Base-by-base conservation (phyloP, 2,113 vertebrate genomes). In the Scophthalmus maximus region DNA sequence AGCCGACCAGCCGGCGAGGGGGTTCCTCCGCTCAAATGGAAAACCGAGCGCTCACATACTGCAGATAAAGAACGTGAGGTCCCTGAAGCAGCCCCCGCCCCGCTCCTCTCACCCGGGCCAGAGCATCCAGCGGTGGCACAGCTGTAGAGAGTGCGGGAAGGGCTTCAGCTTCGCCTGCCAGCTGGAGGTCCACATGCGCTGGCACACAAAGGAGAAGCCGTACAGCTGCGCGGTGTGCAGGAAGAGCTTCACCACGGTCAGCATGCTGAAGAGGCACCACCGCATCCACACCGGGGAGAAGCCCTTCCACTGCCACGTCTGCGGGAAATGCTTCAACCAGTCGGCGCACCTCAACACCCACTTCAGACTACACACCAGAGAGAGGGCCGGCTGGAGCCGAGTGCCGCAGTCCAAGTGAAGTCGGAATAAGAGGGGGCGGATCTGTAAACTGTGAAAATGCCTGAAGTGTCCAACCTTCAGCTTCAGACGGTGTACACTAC, bases 171-270 rank as follows among this genome's bases (percentile, higher is more conserved):
- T 92, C 1, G 88, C 91, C 70, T 92, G 91, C 64, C 91, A 92
- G 86, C 76, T 92, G 67, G 89, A 92, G 72, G 91, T 92, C 9
- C 91, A 92, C 86, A 92, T 88, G 88, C 91, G 91, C 34, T 92
- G 91, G 89, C 91, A 92, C 80, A 92, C 88, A 25, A 92, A 92
- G 66, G 91, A 92, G 79, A 92, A 90, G 34, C 91, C 91, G 0
- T 92, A 89, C 87, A 81, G 86, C 71, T 92, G 91, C 0, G 11
- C 88, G 0, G 91, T 91, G 83, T 92, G 91, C 74, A 40, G 79
- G 1, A 92, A 92, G 81, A 89, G 86, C 78, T 92, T 92, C 79
- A 92, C 91, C 73, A 92, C 91, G 0, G 83, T 89, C 46, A 92
- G 91, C 84, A 91, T 92, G 91, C 76, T 92, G 47, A 90, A 88